Conservation (phyloP, 2,888 invertebrate species). For the Kryphioiulus occultus region DNA sequence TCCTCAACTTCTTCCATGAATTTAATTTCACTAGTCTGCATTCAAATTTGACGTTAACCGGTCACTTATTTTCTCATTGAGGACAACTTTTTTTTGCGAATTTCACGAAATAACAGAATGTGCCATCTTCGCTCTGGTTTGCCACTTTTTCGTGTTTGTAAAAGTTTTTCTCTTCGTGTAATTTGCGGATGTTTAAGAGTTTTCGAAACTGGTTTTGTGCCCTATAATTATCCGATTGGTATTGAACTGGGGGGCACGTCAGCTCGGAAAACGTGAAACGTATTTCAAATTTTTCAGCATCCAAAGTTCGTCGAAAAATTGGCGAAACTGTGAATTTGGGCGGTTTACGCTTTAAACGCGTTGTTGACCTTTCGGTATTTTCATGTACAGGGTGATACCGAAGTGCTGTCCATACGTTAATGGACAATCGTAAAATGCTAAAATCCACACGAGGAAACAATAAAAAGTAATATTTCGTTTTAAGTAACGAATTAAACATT, state of each 20-base stretch:
- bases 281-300: neutral
- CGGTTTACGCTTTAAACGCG: neutral
- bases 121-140: too few species aligned
- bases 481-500: neutral
- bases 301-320: neutral
- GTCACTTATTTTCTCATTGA: neutral
- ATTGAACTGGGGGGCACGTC: constrained; percentile 18
- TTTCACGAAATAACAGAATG: neutral
- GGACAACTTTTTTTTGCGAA: neutral
- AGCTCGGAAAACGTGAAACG: neutral
- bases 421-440: neutral
- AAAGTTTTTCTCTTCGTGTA: neutral
- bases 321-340: neutral
- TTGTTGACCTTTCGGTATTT: neutral
- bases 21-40: too few species aligned
- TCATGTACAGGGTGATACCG: neutral
- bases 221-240: constrained; percentile 8
- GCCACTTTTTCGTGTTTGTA: neutral
- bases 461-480: neutral
- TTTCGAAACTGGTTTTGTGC: neutral
- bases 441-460: neutral
- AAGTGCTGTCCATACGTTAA: neutral
- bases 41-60: neutral
- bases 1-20: too few species aligned
- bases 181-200: constrained; percentile 1